These are phyloP conservation scores for Drosophila niveifrons DNA, from an alignment of 2,888 invertebrate species.

Conservation along the genomic window DNA sequence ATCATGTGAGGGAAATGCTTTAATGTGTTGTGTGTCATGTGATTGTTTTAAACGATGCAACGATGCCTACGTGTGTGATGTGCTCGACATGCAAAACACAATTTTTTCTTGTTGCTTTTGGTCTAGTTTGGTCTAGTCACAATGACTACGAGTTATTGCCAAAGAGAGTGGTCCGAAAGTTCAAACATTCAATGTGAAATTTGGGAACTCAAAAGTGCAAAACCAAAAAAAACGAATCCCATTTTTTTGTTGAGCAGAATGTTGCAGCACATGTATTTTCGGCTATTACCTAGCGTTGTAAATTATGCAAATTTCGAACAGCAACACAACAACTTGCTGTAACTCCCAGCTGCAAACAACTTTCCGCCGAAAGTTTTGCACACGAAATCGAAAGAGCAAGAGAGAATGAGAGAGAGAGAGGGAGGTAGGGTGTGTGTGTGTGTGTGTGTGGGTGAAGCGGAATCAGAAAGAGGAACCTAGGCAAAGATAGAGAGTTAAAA, in stretches of 20 bases:
- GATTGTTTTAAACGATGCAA: conserved; percentile 2
- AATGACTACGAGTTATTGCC: not conserved
- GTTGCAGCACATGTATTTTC: conserved; percentile 64
- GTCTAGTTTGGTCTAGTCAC: not conserved
- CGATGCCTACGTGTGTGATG: not conserved
- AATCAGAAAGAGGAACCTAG: not conserved
- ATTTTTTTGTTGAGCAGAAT: conserved; percentile 3
- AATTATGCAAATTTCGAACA: conserved; percentile 70
- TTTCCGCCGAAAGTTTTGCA: conserved; percentile 9
- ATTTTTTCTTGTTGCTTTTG: too few relatives aligned
- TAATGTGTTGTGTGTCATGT: not conserved
- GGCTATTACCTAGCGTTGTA: conserved; percentile 69
- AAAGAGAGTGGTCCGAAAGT: conserved; percentile 29
- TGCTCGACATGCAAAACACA: not conserved
- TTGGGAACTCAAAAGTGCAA: conserved; percentile 13
- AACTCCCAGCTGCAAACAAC: conserved; percentile 50
- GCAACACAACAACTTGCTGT: not conserved
- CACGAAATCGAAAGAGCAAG: not conserved
- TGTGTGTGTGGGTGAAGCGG: not conserved
- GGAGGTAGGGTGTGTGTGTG: not conserved
- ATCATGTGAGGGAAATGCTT: not conserved
- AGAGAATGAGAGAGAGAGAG: not conserved
- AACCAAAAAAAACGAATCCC: conserved; percentile 2
- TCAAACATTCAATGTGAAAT: conserved; percentile 42
- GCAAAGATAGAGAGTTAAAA: conserved; percentile 5